Conservation (phyloP, 2,113 vertebrate species). For the Athene noctua region DNA sequence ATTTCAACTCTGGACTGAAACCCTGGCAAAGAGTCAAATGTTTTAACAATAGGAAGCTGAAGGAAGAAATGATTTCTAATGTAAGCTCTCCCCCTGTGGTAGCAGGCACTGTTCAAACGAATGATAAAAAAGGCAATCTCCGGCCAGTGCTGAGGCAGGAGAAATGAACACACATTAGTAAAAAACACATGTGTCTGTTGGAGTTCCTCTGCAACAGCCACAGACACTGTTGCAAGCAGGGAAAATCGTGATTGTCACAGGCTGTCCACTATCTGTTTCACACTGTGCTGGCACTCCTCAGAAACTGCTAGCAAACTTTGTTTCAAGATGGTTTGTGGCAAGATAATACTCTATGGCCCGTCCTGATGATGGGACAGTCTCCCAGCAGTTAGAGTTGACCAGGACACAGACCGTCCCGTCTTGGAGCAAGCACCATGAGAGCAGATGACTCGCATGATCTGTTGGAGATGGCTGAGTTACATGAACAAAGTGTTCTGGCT, state of each 20-base stretch:
- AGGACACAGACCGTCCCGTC: not conserved
- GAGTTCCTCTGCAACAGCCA: not conserved
- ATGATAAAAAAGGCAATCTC: not conserved
- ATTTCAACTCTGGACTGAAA: not conserved
- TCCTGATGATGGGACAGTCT: not conserved
- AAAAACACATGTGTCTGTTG: fast-evolving
- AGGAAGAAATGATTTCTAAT: not conserved
- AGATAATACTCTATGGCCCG: fast-evolving
- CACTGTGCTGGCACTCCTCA: not conserved
- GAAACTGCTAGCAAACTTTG: fast-evolving
- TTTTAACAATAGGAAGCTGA: not conserved
- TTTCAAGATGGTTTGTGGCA: not conserved
- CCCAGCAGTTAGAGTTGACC: not conserved
- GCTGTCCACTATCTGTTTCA: not conserved
- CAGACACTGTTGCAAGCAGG: not conserved
- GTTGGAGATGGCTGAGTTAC: not conserved
- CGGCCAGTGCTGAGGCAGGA: not conserved
- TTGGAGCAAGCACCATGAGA: not conserved
- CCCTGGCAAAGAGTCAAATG: not conserved
- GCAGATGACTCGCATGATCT: not conserved
- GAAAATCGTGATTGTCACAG: not conserved
- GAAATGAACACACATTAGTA: not conserved
- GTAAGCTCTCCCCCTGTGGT: not conserved
- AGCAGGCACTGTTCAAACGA: not conserved
- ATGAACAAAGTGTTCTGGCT: not conserved